Evolutionary conservation across 2,888 invertebrate species (phyloP), one percentile per base, ranked within the genome.

Genomic region (Nymphalis urticae): DNA sequence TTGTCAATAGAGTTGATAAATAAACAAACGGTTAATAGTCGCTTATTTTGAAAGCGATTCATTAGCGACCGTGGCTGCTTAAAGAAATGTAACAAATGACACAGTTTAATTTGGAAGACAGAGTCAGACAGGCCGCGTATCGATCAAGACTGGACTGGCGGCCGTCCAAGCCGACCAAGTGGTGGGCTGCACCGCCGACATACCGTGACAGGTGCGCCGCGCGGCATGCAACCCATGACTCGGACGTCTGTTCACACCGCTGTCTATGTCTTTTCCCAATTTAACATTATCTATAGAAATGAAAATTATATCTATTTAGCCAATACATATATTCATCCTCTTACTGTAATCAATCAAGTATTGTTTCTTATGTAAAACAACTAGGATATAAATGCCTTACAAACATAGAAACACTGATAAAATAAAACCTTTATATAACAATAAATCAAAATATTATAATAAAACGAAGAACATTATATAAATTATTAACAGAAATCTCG

Each of bases 51-150:
- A 75, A 74, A 77, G 76, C 80, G 77, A 83, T 84, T 87, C 86
- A 89, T 90, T 88, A 90, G 87, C 82, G 82, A 75, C 77, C 77
- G 82, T 79, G 82, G 84, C 85, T 89, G 82, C 84, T 89, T 89
- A 88, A 87, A 79, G 89, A 87, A 89, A 86, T 83, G 80, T 89
- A 87, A 91, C 85, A 90, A 92, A 92, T 91, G 89, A 85, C 84
- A 84, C 86, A 86, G 90, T 91, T 91, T 92, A 91, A 92, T 91
- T 92, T 90, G 85, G 90, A 91, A 89, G 92, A 92, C 91, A 87
- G 86, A 88, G 85, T 79, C 87, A 89, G 89, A 90, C 90, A 82
- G 80, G 85, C 77, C 81, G 83, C 84, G 84, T 90, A 91, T 92
- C 87, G 87, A 90, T 92, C 91, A 90, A 83, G 81, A 80, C 79